Evolutionary conservation across 2,888 invertebrate species (phyloP).

Genomic region (Celastrina argiolus): DNA sequence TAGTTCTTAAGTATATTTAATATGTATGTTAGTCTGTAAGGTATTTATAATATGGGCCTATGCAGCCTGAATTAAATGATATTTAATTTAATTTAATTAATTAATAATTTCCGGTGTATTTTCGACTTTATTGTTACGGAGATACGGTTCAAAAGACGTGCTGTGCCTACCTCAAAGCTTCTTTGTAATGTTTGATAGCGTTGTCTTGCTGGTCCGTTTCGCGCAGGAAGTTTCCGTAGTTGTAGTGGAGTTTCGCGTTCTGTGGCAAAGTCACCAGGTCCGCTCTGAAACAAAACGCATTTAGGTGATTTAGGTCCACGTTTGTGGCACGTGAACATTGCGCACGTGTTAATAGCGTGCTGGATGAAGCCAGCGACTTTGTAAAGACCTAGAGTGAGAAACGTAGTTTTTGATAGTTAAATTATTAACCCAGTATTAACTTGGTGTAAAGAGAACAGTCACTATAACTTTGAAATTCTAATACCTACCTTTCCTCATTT

Average conservation of each 20-base stretch:
- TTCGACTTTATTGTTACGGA: neutral
- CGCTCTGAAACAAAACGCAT: conserved; percentile 81
- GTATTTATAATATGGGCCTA: too few species aligned
- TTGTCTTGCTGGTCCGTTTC: conserved; percentile 84
- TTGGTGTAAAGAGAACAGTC: too few species aligned
- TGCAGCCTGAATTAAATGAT: too few species aligned
- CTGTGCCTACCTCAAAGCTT: conserved; percentile 83
- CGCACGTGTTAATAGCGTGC: neutral
- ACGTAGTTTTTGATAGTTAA: too few species aligned
- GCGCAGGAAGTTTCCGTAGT: conserved; percentile 90
- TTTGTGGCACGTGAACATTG: neutral
- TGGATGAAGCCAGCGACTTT: too few species aligned
- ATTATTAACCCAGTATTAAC: too few species aligned
- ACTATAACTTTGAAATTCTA: too few species aligned
- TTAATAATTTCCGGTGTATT: neutral
- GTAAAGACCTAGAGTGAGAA: too few species aligned
- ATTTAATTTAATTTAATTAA: too few species aligned
- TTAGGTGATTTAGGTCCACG: conserved; percentile 25
- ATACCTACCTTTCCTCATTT: too few species aligned
- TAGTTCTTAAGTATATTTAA: too few species aligned
- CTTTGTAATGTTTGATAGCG: conserved; percentile 88
- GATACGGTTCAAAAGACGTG: neutral
- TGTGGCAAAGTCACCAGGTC: conserved; percentile 88
- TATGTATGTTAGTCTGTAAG: too few species aligned
- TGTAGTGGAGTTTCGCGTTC: conserved; percentile 95